Evolutionary conservation across 2,797 vertebrate species (phyloP).

Genomic region (Sus cebifrons): DNA sequence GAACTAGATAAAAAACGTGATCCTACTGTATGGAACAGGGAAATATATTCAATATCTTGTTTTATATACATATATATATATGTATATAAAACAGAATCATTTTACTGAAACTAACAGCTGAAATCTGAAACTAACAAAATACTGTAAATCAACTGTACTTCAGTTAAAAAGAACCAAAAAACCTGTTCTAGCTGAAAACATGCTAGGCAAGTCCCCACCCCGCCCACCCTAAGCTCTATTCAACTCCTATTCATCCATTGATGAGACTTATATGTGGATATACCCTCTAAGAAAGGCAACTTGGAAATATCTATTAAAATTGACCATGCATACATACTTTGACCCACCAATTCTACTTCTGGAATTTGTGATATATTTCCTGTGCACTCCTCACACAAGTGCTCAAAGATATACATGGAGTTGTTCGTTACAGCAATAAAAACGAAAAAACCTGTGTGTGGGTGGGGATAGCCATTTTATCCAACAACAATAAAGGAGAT

Average conservation of each 20-base stretch:
- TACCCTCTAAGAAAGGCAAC: neutral
- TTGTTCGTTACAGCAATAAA: neutral
- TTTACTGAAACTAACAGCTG: no score
- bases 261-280: neutral
- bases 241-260: fast-evolving
- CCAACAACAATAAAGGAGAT: neutral
- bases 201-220: neutral
- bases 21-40: no score
- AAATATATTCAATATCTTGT: no score
- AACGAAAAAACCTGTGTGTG: neutral
- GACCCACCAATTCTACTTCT: neutral
- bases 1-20: no score
- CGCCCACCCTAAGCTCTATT: no score
- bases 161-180: no score
- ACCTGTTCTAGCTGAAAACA: neutral
- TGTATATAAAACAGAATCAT: no score
- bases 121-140: no score
- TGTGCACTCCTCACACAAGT: neutral
- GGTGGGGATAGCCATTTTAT: neutral
- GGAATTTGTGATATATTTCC: neutral
- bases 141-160: no score
- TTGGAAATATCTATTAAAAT: neutral
- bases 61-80: no score
- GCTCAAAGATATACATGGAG: neutral
- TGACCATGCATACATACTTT: neutral